These are phyloP conservation scores for Hydractinia echinata DNA, from an alignment of 30 jellyfish, hydroid and myxozoan genomes.

Conservation along the genomic window DNA sequence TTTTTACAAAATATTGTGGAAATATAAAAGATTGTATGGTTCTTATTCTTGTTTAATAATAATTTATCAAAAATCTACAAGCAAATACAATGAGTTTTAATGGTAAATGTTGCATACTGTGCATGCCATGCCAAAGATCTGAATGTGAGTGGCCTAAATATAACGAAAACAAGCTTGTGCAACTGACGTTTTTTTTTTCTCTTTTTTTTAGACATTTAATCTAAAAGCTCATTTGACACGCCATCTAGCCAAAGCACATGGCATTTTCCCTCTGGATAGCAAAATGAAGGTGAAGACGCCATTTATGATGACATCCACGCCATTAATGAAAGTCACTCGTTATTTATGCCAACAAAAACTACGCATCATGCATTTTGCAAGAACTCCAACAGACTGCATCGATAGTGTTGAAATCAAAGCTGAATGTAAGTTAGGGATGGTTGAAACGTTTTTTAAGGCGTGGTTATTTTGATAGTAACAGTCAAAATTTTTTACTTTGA, in stretches of 20 bases:
- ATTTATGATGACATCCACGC: conserved; percentile 71
- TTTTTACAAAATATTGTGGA: background rate
- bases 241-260: conserved; percentile 87
- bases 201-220: conserved; percentile 60
- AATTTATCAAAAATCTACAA: background rate
- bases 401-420: conserved; percentile 56
- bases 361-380: conserved; percentile 64
- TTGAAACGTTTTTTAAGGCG: background rate
- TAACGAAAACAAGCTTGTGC: too few species aligned
- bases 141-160: too few species aligned
- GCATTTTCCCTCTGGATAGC: conserved; percentile 84
- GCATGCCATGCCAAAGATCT: too few species aligned
- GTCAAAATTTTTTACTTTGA: background rate
- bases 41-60: background rate
- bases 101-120: too few species aligned
- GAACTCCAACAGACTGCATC: conserved; percentile 61
- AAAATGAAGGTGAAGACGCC: conserved; percentile 95
- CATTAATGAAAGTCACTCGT: conserved; percentile 57
- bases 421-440: conserved; percentile 36
- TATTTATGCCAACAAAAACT: conserved; percentile 44
- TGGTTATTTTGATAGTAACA: background rate
- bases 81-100: background rate
- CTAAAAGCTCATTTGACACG: conserved; percentile 93
- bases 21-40: background rate
- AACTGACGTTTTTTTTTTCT: background rate